Evolutionary conservation across 2,113 vertebrate genomes (phyloP), one percentile per base, ranked within the genome.

Genomic region (Electrona antarctica): DNA sequence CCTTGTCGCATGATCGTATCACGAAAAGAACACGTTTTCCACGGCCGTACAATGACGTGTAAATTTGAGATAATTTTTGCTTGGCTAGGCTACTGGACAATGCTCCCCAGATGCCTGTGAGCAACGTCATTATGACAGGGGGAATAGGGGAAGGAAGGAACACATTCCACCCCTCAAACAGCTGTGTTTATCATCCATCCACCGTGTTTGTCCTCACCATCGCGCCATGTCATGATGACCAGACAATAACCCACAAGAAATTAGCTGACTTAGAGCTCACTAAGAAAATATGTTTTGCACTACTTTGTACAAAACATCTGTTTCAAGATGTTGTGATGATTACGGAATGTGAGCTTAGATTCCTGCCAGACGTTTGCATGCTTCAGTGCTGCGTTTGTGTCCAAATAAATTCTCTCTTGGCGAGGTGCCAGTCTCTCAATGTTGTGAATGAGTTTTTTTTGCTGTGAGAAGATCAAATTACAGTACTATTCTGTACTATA

Each of bases 131-230:
- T 77, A 74, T 72, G 74, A 2, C 1, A 21, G 21, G 21, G 21
- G 21, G 21, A 21, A 21, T 21, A 21, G 47, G 9, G 62, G 51
- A 3, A 54, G 28, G 66, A 64, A 64, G 56, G 67, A 73, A 72
- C 57, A 28, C 59, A 21, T 60, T 74, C 64, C 64, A 56, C 3
- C 9, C 15, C 62, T 71, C 67, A 69, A 54, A 47, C 85, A 87
- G 82, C 77, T 82, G 71, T 78, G 74, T 84, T 82, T 71, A 78
- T 78, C 65, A 61, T 56, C 60, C 65, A 61, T 56, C 60, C 79
- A 54, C 48, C 4, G 7, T 7, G 54, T 79, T 74, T 74, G 65
- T 68, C 75, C 67, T 74, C 62, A 1, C 58, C 15, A 52, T 60
- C 3, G 8, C 21, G 65, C 72, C 29, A 8, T 65, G 48, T 77